Conservation (phyloP, 2,113 vertebrate species). For the Pterocles orientalis region DNA sequence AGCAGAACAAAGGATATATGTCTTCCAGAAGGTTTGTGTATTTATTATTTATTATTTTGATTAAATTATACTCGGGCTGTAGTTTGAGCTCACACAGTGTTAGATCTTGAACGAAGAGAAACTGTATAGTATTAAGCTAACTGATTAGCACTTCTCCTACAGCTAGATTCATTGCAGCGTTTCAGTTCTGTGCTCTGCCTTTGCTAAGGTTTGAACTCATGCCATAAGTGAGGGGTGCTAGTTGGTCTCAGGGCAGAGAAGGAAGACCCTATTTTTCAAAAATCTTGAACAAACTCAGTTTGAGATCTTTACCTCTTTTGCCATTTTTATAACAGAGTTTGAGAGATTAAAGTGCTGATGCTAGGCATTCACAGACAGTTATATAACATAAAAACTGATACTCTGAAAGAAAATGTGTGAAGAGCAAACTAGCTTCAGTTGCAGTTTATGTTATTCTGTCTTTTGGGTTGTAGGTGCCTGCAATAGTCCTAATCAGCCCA, state of each 20-base stretch:
- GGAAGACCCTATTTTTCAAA: background rate
- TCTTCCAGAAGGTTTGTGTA: background rate
- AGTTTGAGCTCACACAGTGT: background rate
- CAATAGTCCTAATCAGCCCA: conserved; percentile 94
- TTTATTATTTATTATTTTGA: background rate
- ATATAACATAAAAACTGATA: background rate
- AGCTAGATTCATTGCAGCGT: background rate
- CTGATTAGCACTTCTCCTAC: background rate
- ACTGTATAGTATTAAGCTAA: background rate
- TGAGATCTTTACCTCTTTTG: background rate
- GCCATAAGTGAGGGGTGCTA: background rate
- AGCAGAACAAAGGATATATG: background rate
- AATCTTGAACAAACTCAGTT: background rate
- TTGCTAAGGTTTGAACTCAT: background rate
- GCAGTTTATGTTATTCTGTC: background rate
- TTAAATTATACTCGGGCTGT: background rate
- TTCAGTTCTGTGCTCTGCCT: background rate
- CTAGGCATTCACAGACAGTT: background rate
- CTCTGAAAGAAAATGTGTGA: background rate
- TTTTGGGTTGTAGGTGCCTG: conserved; percentile 81
- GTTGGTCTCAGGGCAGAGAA: background rate
- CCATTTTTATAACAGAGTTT: background rate
- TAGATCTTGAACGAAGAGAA: background rate
- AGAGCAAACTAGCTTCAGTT: background rate
- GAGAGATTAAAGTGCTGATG: background rate